These are phyloP conservation scores for Amazona ochrocephala DNA, from an alignment of 2,797 vertebrate species.

Conservation along the genomic window DNA sequence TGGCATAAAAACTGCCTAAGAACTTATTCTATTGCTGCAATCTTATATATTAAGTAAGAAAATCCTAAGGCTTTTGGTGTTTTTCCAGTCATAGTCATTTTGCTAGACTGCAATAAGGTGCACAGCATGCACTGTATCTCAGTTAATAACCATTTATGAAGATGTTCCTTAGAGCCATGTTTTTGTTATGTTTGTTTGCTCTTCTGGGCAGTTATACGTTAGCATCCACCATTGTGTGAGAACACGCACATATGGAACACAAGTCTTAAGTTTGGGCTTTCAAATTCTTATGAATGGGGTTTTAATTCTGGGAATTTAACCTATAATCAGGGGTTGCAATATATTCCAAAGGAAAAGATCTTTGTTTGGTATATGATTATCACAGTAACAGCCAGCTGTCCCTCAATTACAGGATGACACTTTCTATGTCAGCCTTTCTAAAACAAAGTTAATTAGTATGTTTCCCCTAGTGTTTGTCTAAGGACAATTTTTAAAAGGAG, in stretches of 20 bases:
- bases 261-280: not conserved
- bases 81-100: not conserved
- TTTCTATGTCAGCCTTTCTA: not conserved
- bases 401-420: not conserved
- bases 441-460: not conserved
- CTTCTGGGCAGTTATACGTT: not conserved
- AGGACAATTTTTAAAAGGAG: not conserved
- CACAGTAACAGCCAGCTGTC: not conserved
- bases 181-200: slow-evolving; percentile 21
- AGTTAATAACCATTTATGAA: slow-evolving; percentile 8
- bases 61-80: not conserved
- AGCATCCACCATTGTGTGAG: not conserved
- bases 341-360: not conserved
- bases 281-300: slow-evolving; percentile 24
- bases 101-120: not conserved
- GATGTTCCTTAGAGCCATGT: not conserved
- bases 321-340: not conserved
- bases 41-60: not conserved
- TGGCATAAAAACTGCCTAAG: not conserved
- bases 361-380: not conserved
- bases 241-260: not conserved
- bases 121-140: not conserved
- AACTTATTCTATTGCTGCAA: not conserved
- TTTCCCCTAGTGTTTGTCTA: not conserved
- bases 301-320: slow-evolving; percentile 40